Evolutionary conservation across 2,888 invertebrate genomes (phyloP), one percentile per base, ranked within the genome.

Genomic region (Ophioninae sp.): DNA sequence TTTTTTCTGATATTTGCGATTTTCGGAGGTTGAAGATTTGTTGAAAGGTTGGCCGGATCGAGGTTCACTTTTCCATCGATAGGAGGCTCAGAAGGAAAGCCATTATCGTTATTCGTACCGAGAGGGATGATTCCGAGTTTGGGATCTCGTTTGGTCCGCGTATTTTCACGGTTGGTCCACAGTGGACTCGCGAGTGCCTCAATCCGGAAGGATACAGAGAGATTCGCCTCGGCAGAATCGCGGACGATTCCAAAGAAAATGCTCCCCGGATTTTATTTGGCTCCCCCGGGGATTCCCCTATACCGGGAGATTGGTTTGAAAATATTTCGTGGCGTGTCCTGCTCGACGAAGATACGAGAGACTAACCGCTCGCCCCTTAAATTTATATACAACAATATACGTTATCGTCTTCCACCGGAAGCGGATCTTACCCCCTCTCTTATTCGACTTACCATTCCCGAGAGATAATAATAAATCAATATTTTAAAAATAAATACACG

Each of bases 281-380:
- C 69, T 83, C 68, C 58, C 67, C 51, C 51, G 73, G 64, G 77
- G 74, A 65, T 68, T 59, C 76, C 37, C 23, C n/a, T 22, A 68
- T 39, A 41, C 58, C 69, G 22, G 59, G 72, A 80, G 68, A 22
- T 77, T 73, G 37, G 67, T 65, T 59, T 61, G 63, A 64, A 73
- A 69, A 71, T 81, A 81, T 81, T 74, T 64, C 44, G 73, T 30
- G 58, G 10, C 23, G 56, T 41, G 30, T 2, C 59, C 81, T 81
- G 83, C 77, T 73, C 61, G 69, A 61, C 59, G 41, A 37, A 73
- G 83, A 83, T 83, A 83, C 67, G 80, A 68, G 68, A 76, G 68
- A 68, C 63, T 69, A 79, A 64, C 74, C 64, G 71, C 51, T 58
- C 44, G 41, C 13, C 39, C 58, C n/a, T 30, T 8, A 41, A 51